Percentiles rank a stretch among this genome's conserved stretches.
These are phyloP conservation scores for Nestor notabilis DNA, from an alignment of 2,113 vertebrate genomes.

Conservation along the genomic window DNA sequence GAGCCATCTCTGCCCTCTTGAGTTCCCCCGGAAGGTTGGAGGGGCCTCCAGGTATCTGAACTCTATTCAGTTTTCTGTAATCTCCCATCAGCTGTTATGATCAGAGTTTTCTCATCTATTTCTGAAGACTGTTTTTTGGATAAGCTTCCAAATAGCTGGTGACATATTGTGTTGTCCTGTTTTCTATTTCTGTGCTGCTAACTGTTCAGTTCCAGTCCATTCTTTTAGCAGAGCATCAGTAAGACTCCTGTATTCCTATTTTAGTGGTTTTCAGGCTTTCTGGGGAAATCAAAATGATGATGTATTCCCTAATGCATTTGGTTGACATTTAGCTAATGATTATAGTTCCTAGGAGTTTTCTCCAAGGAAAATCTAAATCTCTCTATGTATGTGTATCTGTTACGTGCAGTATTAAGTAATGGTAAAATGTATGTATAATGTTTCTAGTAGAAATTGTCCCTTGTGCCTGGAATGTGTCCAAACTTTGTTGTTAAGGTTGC, in stretches of 20 bases:
- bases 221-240: background rate
- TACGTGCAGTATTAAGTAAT: background rate
- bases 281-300: background rate
- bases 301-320: background rate
- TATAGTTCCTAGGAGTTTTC: background rate
- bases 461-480: conserved; percentile 13
- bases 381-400: background rate
- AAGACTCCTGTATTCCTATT: background rate
- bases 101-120: background rate
- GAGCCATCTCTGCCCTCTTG: background rate
- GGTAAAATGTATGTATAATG: background rate
- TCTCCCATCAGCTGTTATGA: background rate
- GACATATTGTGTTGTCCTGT: background rate
- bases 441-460: conserved; percentile 11
- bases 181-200: background rate
- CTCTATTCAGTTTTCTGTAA: background rate
- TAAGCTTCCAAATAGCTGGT: background rate
- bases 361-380: background rate
- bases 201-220: background rate
- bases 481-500: background rate
- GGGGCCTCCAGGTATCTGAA: background rate
- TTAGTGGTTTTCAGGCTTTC: background rate
- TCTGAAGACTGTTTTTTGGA: background rate
- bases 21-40: background rate
- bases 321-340: conserved; percentile 19